Evolutionary conservation across 2,113 vertebrate species (phyloP).

Genomic region (Diadophis punctatus): DNA sequence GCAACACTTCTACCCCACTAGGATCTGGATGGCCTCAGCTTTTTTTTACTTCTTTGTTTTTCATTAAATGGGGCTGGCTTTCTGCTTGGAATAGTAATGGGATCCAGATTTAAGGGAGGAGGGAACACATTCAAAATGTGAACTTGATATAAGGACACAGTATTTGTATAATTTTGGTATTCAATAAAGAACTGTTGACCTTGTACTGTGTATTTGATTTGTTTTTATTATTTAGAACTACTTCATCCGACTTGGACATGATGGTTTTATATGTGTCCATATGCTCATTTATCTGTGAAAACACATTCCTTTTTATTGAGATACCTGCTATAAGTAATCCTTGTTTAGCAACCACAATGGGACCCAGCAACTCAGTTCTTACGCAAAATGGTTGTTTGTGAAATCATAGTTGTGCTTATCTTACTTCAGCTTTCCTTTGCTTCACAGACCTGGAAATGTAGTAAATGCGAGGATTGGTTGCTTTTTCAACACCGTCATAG

Average conservation of each 20-base stretch:
- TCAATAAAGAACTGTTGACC: slow-evolving; percentile 14
- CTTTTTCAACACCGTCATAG: background rate
- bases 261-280: background rate
- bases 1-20: background rate
- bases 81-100: background rate
- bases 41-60: background rate
- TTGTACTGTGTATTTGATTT: background rate
- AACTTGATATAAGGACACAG: slow-evolving; percentile 16
- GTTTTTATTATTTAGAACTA: background rate
- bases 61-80: background rate
- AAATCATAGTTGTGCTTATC: background rate
- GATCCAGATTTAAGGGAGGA: slow-evolving; percentile 7
- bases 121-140: slow-evolving; percentile 21
- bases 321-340: background rate
- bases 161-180: slow-evolving; percentile 29
- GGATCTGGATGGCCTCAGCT: background rate
- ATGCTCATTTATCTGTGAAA: background rate
- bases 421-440: background rate
- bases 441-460: background rate
- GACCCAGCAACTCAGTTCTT: background rate
- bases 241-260: background rate
- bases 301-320: background rate
- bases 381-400: background rate
- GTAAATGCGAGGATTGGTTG: background rate
- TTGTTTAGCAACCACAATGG: background rate